Evolutionary conservation across 1,140 invertebrate genomes (phyloP), one percentile per base, ranked within the genome.

Genomic region (Drosophila arizonae): DNA sequence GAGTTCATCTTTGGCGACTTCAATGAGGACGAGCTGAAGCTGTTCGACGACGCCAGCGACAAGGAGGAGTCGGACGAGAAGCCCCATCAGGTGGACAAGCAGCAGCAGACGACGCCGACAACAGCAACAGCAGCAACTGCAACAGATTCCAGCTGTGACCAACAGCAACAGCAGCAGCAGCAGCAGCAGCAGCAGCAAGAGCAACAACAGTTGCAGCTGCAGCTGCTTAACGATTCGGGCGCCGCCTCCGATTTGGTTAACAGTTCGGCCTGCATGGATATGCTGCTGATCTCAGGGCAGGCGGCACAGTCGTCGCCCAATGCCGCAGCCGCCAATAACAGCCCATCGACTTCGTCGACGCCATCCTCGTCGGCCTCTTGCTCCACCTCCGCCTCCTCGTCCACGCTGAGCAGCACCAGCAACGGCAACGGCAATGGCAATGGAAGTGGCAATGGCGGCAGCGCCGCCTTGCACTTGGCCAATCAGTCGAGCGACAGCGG

Each of bases 1-100:
- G 88, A 91, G 67, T 91, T 92, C 45, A 91, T 90, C 24, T 92
- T 92, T 43, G 91, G 91, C 8, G 91, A 92, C 26, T 92, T 92
- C 28, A 91, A 92, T 57, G 91, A 92, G 67, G 90, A 92, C 13
- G 90, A 91, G 55, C 58, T 92, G 6, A 91, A 88, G 50, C 69
- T 91, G 6, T 90, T 91, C 6, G 82, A 91, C 24, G 81, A 91
- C 56, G 63, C 33, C 65, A 57, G 28, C 10, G 45, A 58, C 41
- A 57, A 57, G 17, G 33, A 48, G 30, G 36, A 39, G 36, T 13
- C 50, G 2, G n/a, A 5, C 11, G 17, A 50, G 8, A 51, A 50
- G 17, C 30, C n/a, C 9, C 10, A 39, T 41, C 54, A 45, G 15
- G 4, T 21, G 0, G 55, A 55, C n/a, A 81, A 77, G 36, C 26